phyloP scores from a whole-genome alignment of 2,888 invertebrate species.

The Dinocampus coccinellae region DNA sequence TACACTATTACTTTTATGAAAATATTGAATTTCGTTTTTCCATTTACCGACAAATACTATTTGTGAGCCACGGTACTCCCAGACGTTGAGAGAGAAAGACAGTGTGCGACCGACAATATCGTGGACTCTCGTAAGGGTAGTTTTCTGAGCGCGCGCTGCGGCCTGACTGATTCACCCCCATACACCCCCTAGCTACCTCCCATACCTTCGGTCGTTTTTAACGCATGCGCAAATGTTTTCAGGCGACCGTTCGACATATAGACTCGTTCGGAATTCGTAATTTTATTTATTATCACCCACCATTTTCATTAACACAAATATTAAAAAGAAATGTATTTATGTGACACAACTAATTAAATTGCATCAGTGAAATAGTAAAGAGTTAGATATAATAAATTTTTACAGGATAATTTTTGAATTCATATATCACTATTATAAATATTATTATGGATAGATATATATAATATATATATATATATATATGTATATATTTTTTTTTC shows the following conservation, averaged over 20 bases:
- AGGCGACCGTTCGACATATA: slow-evolving; percentile 20
- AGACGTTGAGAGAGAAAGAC: slow-evolving; percentile 8
- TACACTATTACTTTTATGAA: neutral
- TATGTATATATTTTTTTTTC: no score
- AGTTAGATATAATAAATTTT: no score
- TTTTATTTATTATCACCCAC: slow-evolving; percentile 4
- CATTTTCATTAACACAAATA: neutral
- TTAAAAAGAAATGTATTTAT: neutral
- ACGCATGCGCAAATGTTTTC: slow-evolving; percentile 33
- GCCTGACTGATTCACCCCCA: slow-evolving; percentile 69
- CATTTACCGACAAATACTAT: neutral
- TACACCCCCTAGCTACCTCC: slow-evolving; percentile 51
- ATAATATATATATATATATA: no score
- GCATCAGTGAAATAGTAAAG: no score
- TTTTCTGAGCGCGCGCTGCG: slow-evolving; percentile 69
- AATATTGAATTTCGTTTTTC: neutral
- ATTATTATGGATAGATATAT: no score
- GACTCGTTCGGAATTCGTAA: neutral
- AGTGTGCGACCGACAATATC: slow-evolving; percentile 39
- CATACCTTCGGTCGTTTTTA: slow-evolving; percentile 38
- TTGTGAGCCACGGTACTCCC: neutral
- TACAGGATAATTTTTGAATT: no score
- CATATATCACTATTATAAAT: no score
- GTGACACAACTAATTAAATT: no score
- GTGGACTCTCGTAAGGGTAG: slow-evolving; percentile 62